Evolutionary conservation across 2,888 invertebrate species (phyloP), one percentile per base, ranked within the genome.

Genomic region (Ephialtes manifestator): DNA sequence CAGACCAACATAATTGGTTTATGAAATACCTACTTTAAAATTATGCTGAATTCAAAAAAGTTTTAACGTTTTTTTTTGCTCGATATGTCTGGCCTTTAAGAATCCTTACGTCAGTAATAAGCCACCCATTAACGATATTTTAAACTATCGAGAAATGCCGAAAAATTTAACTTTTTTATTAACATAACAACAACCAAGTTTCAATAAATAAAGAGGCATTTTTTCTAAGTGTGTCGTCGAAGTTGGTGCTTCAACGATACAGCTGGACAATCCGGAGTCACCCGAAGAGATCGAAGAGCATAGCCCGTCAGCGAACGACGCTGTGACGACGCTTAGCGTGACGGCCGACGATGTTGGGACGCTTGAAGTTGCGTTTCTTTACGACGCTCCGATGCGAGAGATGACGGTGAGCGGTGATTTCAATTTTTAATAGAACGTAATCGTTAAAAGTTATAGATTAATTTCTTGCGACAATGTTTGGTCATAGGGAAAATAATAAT

Each of bases 301-400:
- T 81, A 88, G 86, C 18, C 86, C 90, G 4, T 46, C 94, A 94
- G 84, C 92, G 92, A 95, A 93, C 92, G 95, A 93, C 83, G 89
- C 88, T 63, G 88, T 90, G 76, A 88, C 92, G 43, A 89, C 92
- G 70, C 86, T 92, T 86, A 88, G 90, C 46, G 89, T 89, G 85
- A 83, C 89, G 72, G 88, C 89, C 58, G 93, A 94, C 51, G 94
- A 94, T 83, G 87, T 93, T 75, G 94, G 98, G 7, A 96, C 97
- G 86, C 95, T 99, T 86, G 98, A 99, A 94, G 96, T 98, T 84
- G 97, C 98, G 8, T 96, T 99, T 91, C 95, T 97, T 46, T 99
- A 98, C 93, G 98, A 98, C 93, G 97, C 98, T 15, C 97, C 98
- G 8, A 97, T 98, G 94, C 96, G 98, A 83, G 97, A 97, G 94